Evolutionary conservation across 2,113 vertebrate genomes (phyloP).

Genomic region (Kryptolebias marmoratus): DNA sequence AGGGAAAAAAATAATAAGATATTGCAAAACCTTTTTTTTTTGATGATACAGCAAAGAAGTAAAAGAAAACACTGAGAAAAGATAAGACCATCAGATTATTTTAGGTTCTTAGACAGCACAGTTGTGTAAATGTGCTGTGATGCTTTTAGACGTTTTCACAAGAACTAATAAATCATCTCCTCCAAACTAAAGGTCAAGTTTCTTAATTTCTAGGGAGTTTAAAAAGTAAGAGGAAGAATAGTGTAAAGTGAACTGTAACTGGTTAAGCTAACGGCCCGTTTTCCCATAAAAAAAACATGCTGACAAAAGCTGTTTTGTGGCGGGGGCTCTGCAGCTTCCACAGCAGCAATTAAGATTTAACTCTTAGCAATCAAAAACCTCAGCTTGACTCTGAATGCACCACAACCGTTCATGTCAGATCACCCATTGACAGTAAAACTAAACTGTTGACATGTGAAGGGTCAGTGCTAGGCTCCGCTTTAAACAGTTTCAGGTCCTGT

Average conservation of each 20-base stretch:
- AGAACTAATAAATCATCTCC: too few species aligned
- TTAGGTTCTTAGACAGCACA: background rate
- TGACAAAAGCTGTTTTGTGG: slow-evolving; percentile 62
- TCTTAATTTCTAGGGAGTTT: background rate
- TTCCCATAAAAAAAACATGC: slow-evolving; percentile 52
- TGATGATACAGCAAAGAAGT: background rate
- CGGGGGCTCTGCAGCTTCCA: slow-evolving; percentile 35
- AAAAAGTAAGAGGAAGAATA: background rate
- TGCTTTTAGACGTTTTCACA: background rate
- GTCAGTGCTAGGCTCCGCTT: slow-evolving; percentile 6
- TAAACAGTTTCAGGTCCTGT: slow-evolving; percentile 24
- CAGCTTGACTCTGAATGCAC: slow-evolving; percentile 41
- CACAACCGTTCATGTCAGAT: slow-evolving; percentile 30
- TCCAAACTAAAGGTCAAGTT: background rate
- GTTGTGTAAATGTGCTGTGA: background rate
- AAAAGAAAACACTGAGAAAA: background rate
- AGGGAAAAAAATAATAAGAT: background rate
- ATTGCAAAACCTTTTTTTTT: background rate
- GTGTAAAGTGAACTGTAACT: slow-evolving; percentile 14
- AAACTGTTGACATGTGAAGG: background rate
- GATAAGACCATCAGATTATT: background rate
- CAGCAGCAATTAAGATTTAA: slow-evolving; percentile 64
- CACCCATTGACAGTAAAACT: background rate
- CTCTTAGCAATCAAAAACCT: slow-evolving; percentile 50
- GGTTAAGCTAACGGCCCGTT: slow-evolving; percentile 11